Evolutionary conservation across 2,888 invertebrate genomes (phyloP).

Genomic region (Ormyrus thymus): DNA sequence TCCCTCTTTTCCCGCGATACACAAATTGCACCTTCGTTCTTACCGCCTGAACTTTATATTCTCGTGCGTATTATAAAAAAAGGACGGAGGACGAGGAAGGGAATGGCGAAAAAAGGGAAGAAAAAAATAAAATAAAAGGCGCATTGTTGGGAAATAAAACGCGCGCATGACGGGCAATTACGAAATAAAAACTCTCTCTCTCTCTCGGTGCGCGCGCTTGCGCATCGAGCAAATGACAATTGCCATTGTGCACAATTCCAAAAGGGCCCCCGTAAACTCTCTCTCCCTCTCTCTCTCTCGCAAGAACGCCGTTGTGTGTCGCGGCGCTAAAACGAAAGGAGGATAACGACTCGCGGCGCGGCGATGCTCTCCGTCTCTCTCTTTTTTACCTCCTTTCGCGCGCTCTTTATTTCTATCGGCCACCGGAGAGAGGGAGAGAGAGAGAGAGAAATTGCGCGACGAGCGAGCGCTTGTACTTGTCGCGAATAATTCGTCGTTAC

Average conservation of each 20-base stretch:
- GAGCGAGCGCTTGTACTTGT: constrained; percentile 20
- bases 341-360: constrained; percentile 44
- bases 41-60: constrained; percentile 22
- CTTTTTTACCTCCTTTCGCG: background rate
- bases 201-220: constrained; percentile 13
- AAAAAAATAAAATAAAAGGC: constrained; percentile 18
- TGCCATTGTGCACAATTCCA: constrained; percentile 50
- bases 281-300: constrained; percentile 2
- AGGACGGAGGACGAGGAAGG: constrained; percentile 3
- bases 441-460: constrained; percentile 36
- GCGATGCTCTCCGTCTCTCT: constrained; percentile 5
- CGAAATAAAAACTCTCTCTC: constrained; percentile 48
- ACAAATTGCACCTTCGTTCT: constrained; percentile 36
- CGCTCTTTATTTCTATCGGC: constrained; percentile 49
- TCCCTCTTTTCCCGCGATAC: constrained; percentile 20
- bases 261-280: constrained; percentile 47
- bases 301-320: constrained; percentile 5
- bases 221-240: constrained; percentile 53
- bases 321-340: constrained; percentile 46
- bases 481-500: constrained; percentile 52
- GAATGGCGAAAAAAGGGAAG: background rate
- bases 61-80: constrained; percentile 6
- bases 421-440: constrained; percentile 3
- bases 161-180: constrained; percentile 49
- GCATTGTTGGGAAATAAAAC: constrained; percentile 53